phyloP scores from a whole-genome alignment of 2,113 vertebrate genomes.

The Dasyornis broadbenti region DNA sequence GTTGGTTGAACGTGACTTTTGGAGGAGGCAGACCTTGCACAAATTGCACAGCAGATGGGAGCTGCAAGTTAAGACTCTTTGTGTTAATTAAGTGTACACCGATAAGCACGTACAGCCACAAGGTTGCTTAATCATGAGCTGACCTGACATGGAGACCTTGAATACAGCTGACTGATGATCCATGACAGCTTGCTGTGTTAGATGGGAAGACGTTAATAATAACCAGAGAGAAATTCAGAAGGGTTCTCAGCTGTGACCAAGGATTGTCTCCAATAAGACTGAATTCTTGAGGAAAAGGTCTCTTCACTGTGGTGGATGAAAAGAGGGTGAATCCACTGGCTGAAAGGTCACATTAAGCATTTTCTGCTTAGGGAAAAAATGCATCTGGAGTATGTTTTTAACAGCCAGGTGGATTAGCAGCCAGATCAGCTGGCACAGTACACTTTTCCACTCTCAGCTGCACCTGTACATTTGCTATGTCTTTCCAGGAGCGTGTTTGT shows the following conservation, averaged over 20 bases:
- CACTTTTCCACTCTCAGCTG: not conserved
- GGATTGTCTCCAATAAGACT: not conserved
- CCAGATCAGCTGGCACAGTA: not conserved
- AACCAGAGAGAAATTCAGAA: not conserved
- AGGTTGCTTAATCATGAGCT: not conserved
- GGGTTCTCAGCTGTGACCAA: not conserved
- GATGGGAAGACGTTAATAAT: not conserved
- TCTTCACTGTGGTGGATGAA: not conserved
- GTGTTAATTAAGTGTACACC: not conserved
- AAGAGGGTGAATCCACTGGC: not conserved
- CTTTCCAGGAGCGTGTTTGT: not conserved
- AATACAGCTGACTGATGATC: not conserved
- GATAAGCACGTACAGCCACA: not conserved
- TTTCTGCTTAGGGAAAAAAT: not conserved
- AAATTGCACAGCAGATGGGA: not conserved
- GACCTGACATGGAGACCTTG: not conserved
- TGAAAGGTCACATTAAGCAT: not conserved
- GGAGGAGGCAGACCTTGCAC: not conserved
- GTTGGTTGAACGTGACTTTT: not conserved
- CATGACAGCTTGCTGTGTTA: not conserved
- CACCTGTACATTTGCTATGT: not conserved
- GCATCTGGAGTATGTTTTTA: not conserved
- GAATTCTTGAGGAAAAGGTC: not conserved
- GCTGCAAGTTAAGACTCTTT: not conserved
- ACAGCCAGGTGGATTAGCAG: not conserved